Evolutionary conservation across 1,140 invertebrate genomes (phyloP).

Genomic region (Drosophila paulistorum): DNA sequence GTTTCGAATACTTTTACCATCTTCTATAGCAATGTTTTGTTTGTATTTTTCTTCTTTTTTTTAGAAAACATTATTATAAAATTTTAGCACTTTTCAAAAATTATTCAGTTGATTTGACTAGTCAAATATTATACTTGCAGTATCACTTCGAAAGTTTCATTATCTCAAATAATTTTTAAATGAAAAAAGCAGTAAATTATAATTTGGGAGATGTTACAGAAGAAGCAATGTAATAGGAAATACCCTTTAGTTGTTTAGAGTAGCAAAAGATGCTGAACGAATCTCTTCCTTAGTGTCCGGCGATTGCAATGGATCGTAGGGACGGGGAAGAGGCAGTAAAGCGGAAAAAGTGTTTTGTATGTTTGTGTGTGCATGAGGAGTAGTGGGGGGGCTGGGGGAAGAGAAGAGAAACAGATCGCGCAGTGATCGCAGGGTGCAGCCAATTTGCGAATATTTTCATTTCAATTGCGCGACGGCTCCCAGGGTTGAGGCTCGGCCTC

Average conservation of each 20-base stretch:
- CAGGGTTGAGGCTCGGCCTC: conserved; percentile 49
- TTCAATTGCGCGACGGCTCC: conserved; percentile 72
- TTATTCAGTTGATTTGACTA: too few relatives aligned
- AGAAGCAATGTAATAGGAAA: background rate
- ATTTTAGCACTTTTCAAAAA: too few relatives aligned
- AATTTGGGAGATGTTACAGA: too few relatives aligned
- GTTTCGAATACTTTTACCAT: too few relatives aligned
- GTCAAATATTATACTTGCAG: too few relatives aligned
- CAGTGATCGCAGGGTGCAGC: conserved; percentile 65
- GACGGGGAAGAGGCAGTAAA: background rate
- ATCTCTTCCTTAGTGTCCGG: conserved; percentile 19
- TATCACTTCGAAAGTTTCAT: too few relatives aligned
- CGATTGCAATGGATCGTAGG: background rate
- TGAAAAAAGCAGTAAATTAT: too few relatives aligned
- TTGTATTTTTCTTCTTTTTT: too few relatives aligned
- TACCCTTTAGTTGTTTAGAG: background rate
- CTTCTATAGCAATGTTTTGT: too few relatives aligned
- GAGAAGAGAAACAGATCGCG: conserved; percentile 29
- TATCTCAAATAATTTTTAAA: too few relatives aligned
- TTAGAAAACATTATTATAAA: too few relatives aligned
- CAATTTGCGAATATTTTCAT: conserved; percentile 83
- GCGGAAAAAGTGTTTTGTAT: conserved; percentile 1
- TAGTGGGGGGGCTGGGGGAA: background rate
- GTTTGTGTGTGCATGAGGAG: background rate
- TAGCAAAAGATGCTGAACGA: conserved; percentile 17